Evolutionary conservation across 2,797 vertebrate genomes (phyloP).

Genomic region (Spea hammondii): DNA sequence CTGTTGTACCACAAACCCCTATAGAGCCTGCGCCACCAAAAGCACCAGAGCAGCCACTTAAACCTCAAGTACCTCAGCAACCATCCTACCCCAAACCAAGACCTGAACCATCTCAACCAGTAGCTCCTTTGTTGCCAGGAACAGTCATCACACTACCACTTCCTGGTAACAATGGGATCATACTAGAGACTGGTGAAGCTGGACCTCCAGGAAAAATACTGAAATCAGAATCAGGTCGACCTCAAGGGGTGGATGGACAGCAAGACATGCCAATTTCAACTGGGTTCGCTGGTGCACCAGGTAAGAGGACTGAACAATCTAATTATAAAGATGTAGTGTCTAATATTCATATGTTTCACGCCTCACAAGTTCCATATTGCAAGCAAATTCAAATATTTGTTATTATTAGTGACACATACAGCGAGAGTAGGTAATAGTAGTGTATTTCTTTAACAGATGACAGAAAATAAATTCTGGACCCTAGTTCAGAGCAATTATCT

Average conservation of each 20-base stretch:
- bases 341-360: no score
- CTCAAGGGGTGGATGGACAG: conserved; percentile 68
- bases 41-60: conserved; percentile 36
- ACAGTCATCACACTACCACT: conserved; percentile 50
- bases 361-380: no score
- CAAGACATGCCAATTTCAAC: conserved; percentile 67
- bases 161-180: conserved; percentile 66
- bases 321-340: no score
- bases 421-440: no score
- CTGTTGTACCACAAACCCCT: neutral
- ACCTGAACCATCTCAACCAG: conserved; percentile 23
- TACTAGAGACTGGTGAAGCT: conserved; percentile 83
- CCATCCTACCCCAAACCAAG: conserved; percentile 54
- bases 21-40: neutral
- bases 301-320: conserved; percentile 61
- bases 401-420: no score
- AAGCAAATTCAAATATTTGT: no score
- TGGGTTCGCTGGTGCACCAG: conserved; percentile 87
- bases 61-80: conserved; percentile 59
- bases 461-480: no score
- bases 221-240: conserved; percentile 71
- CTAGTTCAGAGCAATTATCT: no score
- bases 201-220: conserved; percentile 82
- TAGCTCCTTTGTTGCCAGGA: conserved; percentile 46
- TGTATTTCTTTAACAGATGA: no score